These are phyloP conservation scores for Caloenas nicobarica DNA, from an alignment of 2,113 vertebrate genomes.

Conservation along the genomic window DNA sequence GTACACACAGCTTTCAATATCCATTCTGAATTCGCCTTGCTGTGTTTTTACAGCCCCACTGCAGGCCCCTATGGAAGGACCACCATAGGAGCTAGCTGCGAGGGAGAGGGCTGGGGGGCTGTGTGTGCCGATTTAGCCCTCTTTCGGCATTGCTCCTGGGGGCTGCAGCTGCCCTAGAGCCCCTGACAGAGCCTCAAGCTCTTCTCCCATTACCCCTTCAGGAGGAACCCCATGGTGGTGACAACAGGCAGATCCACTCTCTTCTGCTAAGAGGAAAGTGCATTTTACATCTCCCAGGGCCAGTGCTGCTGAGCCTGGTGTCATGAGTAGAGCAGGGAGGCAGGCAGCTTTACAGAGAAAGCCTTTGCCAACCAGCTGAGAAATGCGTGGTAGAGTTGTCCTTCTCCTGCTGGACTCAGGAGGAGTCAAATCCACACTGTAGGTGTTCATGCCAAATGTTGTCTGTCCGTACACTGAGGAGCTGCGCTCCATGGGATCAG, in stretches of 20 bases:
- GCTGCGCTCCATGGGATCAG: neutral
- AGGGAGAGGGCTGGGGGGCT: neutral
- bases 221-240: neutral
- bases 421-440: neutral
- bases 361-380: neutral
- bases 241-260: neutral
- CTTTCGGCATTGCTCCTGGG: neutral
- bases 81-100: neutral
- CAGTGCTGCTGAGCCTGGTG: neutral
- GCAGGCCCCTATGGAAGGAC: neutral
- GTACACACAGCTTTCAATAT: neutral
- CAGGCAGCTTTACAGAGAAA: neutral
- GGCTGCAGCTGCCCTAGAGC: neutral
- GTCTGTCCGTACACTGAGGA: neutral
- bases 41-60: neutral
- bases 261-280: neutral
- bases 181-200: neutral
- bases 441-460: neutral
- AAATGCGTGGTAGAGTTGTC: neutral
- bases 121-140: neutral
- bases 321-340: neutral
- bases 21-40: neutral
- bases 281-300: neutral
- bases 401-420: neutral
- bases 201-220: neutral